phyloP scores from a whole-genome alignment of 2,113 vertebrate species.

The Cephalopholis sonnerati region DNA sequence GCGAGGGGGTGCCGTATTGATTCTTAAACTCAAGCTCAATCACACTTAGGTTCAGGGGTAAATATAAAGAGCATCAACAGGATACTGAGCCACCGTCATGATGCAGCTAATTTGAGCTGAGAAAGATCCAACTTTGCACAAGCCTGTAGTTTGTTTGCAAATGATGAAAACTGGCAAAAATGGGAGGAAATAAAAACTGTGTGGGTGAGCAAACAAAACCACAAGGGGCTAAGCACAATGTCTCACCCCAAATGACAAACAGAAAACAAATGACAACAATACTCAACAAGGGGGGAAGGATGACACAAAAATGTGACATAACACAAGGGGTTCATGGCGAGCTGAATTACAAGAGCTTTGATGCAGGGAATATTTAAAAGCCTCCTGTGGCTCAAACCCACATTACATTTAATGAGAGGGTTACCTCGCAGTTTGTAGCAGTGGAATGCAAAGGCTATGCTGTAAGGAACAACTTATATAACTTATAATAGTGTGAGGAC shows the following conservation, averaged over 20 bases:
- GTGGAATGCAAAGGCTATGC: constrained; percentile 26
- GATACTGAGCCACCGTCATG: constrained; percentile 6
- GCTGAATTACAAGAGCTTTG: constrained; percentile 2
- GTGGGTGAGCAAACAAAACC: constrained; percentile 19
- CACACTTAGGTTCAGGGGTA: constrained; percentile 15
- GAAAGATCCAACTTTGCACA: neutral
- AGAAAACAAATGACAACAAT: constrained; percentile 3
- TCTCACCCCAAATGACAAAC: constrained; percentile 5
- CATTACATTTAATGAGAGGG: constrained; percentile 16
- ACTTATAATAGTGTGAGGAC: neutral
- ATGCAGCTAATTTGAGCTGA: constrained; percentile 4
- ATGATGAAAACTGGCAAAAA: neutral
- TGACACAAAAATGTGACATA: neutral
- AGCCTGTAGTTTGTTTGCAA: neutral
- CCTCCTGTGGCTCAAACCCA: neutral
- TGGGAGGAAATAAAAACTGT: constrained; percentile 6
- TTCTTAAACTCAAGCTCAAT: constrained; percentile 39
- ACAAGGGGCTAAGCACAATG: neutral
- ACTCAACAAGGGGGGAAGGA: neutral
- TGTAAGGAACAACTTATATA: neutral
- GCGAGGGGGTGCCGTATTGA: constrained; percentile 43
- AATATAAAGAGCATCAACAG: constrained; percentile 14
- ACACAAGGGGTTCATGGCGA: constrained; percentile 6
- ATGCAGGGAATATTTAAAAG: constrained; percentile 17
- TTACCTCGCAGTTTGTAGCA: constrained; percentile 19